Evolutionary conservation across 1,140 invertebrate genomes (phyloP).

Genomic region (Drosophila arizonae): DNA sequence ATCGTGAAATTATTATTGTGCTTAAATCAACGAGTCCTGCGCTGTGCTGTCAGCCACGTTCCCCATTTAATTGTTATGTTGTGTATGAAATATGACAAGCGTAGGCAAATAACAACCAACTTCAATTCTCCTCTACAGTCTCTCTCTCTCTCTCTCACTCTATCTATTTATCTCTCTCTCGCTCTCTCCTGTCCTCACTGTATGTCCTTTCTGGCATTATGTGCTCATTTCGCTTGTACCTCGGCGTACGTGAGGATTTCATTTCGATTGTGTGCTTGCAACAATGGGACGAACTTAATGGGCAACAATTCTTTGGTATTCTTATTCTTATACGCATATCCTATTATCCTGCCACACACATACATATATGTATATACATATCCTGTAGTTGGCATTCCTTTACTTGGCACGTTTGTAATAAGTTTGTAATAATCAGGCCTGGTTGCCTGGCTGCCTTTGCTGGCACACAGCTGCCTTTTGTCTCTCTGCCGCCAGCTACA

Average conservation of each 20-base stretch:
- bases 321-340: constrained; percentile 32
- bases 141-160: not conserved
- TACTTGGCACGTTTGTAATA: constrained; percentile 47
- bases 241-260: constrained; percentile 46
- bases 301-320: constrained; percentile 36
- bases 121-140: not conserved
- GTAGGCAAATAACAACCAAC: constrained; percentile 50
- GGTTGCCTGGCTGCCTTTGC: not conserved
- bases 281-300: constrained; percentile 45
- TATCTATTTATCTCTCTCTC: constrained; percentile 13
- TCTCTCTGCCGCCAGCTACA: constrained; percentile 25
- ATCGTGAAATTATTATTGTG: constrained; percentile 68
- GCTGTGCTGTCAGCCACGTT: constrained; percentile 51
- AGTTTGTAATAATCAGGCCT: constrained; percentile 53
- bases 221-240: constrained; percentile 63
- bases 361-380: constrained; percentile 13
- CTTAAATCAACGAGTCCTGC: constrained; percentile 46
- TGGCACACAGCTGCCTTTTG: constrained; percentile 38
- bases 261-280: constrained; percentile 57
- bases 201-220: constrained; percentile 41
- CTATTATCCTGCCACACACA: constrained; percentile 20
- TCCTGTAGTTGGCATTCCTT: constrained; percentile 13
- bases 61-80: constrained; percentile 66
- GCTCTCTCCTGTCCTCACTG: constrained; percentile 1
- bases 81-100: constrained; percentile 65